Evolutionary conservation across 2,113 vertebrate genomes (phyloP).

Genomic region (Hyla sarda): DNA sequence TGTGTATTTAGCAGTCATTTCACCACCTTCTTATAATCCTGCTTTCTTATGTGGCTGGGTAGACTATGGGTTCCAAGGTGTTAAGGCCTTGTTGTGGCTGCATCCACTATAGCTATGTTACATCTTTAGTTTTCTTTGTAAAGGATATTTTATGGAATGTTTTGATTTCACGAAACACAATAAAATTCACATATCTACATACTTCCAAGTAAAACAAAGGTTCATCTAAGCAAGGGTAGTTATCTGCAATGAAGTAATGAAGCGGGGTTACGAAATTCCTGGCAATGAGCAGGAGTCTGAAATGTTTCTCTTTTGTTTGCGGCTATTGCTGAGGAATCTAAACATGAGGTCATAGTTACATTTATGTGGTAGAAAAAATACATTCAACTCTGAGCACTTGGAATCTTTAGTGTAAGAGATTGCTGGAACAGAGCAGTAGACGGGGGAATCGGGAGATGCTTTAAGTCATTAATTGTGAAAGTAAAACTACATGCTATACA

Average conservation of each 20-base stretch:
- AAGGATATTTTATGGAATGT: not conserved
- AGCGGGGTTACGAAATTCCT: constrained; percentile 65
- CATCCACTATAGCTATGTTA: too few species aligned
- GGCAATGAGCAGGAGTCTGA: constrained; percentile 29
- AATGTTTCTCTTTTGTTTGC: constrained; percentile 47
- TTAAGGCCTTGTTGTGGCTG: too few species aligned
- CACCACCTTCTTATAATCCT: not conserved
- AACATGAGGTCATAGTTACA: constrained; percentile 49
- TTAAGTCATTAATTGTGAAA: not conserved
- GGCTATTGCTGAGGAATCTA: constrained; percentile 25
- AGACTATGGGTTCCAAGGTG: too few species aligned
- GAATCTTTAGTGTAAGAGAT: not conserved
- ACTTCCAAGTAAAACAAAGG: not conserved
- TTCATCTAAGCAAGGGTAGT: not conserved
- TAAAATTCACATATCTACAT: not conserved
- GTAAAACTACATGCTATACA: not conserved
- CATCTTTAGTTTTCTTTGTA: not conserved
- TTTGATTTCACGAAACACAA: not conserved
- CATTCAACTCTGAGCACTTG: not conserved
- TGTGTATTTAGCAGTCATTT: not conserved
- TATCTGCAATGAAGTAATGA: constrained; percentile 52
- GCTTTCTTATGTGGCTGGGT: not conserved
- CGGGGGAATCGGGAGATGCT: not conserved
- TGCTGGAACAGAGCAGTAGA: not conserved
- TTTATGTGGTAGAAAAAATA: constrained; percentile 31